A percentile compares a stretch with the other conserved stretches of the same genome.
These are phyloP conservation scores for Tragelaphus imberbis DNA, from an alignment of 2,113 vertebrate genomes.

Conservation along the genomic window DNA sequence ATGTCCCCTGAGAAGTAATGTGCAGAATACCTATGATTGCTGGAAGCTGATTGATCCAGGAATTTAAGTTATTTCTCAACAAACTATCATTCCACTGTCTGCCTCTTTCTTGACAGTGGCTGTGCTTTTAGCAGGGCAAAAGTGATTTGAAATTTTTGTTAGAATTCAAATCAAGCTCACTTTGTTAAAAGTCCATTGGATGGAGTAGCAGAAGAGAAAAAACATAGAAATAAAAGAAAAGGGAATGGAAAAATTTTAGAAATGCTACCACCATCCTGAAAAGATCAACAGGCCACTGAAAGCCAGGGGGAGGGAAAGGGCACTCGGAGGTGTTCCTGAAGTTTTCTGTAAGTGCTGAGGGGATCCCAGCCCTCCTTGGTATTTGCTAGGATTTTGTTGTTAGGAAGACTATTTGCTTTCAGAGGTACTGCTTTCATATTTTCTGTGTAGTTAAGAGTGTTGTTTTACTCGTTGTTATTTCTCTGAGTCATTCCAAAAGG, in stretches of 20 bases:
- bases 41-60: neutral
- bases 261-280: neutral
- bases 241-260: neutral
- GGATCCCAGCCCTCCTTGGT: neutral
- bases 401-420: neutral
- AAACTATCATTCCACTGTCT: slow-evolving; percentile 20
- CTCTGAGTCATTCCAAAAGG: neutral
- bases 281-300: neutral
- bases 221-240: neutral
- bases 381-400: neutral
- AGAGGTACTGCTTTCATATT: neutral
- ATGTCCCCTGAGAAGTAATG: neutral
- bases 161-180: slow-evolving; percentile 23
- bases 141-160: slow-evolving; percentile 30
- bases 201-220: neutral
- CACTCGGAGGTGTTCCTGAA: neutral
- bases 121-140: slow-evolving; percentile 54
- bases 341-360: neutral
- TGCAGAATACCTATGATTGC: neutral
- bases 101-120: slow-evolving; percentile 30
- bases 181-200: neutral
- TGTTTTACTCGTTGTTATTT: neutral
- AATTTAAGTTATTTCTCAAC: slow-evolving; percentile 37
- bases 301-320: neutral
- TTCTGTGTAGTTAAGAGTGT: neutral